Percentiles rank a stretch among this genome's conserved stretches.
Evolutionary conservation across 1,140 invertebrate genomes (phyloP).

Genomic region (Drosophila erecta): DNA sequence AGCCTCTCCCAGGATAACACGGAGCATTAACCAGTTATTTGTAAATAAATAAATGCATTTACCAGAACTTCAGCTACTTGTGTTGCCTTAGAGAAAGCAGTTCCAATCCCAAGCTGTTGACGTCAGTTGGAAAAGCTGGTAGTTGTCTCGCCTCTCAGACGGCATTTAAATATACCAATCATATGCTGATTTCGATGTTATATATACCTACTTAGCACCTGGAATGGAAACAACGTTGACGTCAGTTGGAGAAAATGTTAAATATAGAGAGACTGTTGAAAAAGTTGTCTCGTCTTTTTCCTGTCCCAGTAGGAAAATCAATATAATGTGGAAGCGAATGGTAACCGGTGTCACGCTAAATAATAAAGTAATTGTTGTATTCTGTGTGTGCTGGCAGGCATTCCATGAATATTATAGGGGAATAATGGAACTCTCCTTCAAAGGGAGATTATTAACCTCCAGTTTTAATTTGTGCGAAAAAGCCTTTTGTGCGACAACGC

Average conservation of each 20-base stretch:
- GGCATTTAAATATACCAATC: background rate
- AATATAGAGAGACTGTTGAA: conserved; percentile 52
- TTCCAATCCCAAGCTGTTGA: background rate
- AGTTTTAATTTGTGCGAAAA: conserved; percentile 10
- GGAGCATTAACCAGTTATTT: background rate
- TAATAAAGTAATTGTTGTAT: conserved; percentile 62
- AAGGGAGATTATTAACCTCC: background rate
- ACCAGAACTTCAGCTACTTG: no score
- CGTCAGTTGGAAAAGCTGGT: background rate
- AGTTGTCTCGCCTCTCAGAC: background rate
- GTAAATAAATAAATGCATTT: background rate
- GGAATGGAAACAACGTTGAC: conserved; percentile 14
- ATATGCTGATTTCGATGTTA: background rate
- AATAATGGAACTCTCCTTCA: no score
- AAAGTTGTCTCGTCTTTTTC: conserved; percentile 31
- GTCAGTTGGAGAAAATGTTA: conserved; percentile 47
- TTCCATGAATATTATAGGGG: background rate
- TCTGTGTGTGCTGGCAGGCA: conserved; percentile 22
- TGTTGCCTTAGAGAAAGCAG: no score
- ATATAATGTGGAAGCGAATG: conserved; percentile 53
- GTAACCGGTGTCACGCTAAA: conserved; percentile 43
- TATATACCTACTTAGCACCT: background rate
- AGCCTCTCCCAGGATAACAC: background rate
- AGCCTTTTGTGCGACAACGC: conserved; percentile 5
- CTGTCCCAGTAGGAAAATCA: conserved; percentile 49